These are phyloP conservation scores for Pachypsylla venusta DNA, from an alignment of 1,140 invertebrate genomes.

Conservation along the genomic window DNA sequence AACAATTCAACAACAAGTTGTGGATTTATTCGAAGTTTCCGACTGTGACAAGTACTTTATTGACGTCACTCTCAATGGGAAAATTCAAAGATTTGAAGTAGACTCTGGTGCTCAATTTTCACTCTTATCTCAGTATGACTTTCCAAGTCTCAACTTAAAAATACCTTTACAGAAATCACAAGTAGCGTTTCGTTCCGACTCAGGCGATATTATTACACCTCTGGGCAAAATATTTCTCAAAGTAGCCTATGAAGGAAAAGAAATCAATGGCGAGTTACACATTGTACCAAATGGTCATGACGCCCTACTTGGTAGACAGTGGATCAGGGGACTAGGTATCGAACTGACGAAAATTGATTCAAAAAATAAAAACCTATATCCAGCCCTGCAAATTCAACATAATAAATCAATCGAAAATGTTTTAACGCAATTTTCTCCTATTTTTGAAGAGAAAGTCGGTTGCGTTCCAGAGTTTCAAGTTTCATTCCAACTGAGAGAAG, in stretches of 20 bases:
- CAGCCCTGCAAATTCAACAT: not conserved
- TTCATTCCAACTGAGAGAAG: conserved; percentile 13
- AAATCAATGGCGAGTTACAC: conserved; percentile 7
- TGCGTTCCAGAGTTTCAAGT: conserved; percentile 7
- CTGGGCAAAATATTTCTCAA: conserved; percentile 17
- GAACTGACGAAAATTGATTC: conserved; percentile 10
- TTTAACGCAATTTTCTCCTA: conserved; percentile 4
- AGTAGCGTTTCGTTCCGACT: conserved; percentile 20
- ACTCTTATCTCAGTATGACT: not conserved
- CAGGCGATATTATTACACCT: conserved; percentile 16
- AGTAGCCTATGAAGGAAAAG: conserved; percentile 10
- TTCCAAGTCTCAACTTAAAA: not conserved
- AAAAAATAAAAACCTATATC: not conserved
- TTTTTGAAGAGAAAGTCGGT: conserved; percentile 21
- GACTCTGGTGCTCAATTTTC: conserved; percentile 8
- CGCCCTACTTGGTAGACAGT: conserved; percentile 16
- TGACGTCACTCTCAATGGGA: too few species aligned
- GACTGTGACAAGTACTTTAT: too few species aligned
- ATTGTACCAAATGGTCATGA: conserved; percentile 21
- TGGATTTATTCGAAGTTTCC: too few species aligned
- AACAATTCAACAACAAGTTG: too few species aligned
- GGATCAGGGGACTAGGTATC: conserved; percentile 17
- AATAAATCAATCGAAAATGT: conserved; percentile 14
- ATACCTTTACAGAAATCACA: not conserved
- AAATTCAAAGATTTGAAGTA: conserved; percentile 11